Evolutionary conservation across 2,113 vertebrate species (phyloP).

Genomic region (Micronycteris hirsuta): DNA sequence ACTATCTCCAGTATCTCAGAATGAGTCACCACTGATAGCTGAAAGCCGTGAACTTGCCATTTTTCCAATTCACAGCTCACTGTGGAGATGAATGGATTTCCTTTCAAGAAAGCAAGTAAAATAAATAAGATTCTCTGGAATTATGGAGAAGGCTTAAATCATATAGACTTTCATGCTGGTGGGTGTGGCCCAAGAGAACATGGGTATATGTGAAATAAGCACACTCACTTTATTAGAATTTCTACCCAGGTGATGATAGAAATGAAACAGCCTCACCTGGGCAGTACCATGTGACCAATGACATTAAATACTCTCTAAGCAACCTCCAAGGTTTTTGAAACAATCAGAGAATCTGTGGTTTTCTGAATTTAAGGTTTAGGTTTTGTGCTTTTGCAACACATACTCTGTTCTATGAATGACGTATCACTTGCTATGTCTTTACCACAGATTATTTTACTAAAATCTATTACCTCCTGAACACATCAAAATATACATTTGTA

Average conservation of each 20-base stretch:
- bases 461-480: constrained; percentile 14
- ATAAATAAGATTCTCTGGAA: background rate
- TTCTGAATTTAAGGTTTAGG: constrained; percentile 25
- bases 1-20: background rate
- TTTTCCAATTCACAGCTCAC: background rate
- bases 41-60: background rate
- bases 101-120: background rate
- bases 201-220: background rate
- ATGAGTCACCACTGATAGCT: background rate
- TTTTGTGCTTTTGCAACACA: background rate
- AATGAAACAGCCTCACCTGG: background rate
- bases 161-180: constrained; percentile 12
- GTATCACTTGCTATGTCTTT: background rate
- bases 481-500: background rate
- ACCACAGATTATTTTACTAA: background rate
- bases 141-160: background rate
- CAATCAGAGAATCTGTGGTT: background rate
- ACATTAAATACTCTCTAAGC: background rate
- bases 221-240: constrained; percentile 10
- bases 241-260: background rate
- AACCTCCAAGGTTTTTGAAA: background rate
- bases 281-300: background rate
- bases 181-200: background rate
- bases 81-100: background rate
- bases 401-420: background rate